These are phyloP conservation scores for Trialeurodes vaporariorum DNA, from an alignment of 1,140 invertebrate genomes.

Conservation along the genomic window DNA sequence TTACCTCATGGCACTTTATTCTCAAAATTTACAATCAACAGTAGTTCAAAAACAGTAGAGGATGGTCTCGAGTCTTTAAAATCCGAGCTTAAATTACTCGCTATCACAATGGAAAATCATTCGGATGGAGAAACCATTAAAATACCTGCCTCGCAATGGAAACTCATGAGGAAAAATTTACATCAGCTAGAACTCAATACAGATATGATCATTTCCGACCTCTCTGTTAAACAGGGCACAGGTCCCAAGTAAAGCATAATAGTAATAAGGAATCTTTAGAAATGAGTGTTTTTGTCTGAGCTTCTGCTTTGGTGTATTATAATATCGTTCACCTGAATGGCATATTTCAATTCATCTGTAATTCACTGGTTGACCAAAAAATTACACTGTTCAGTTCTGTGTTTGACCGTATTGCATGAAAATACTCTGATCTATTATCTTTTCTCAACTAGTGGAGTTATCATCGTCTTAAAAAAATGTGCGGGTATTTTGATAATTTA, in stretches of 20 bases:
- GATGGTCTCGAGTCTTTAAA: not conserved
- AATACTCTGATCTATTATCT: too few species aligned
- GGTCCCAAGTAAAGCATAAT: not conserved
- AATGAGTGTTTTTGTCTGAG: not conserved
- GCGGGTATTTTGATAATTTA: too few species aligned
- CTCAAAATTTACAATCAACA: not conserved
- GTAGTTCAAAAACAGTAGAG: not conserved
- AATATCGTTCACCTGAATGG: too few species aligned
- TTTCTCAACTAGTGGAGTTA: too few species aligned
- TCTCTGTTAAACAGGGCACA: not conserved
- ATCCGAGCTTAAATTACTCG: not conserved
- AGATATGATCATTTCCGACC: not conserved
- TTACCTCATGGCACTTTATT: not conserved
- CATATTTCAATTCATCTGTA: too few species aligned
- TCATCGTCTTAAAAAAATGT: too few species aligned
- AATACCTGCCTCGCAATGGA: not conserved
- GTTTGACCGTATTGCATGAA: too few species aligned
- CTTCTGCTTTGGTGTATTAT: not conserved
- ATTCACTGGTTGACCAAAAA: not conserved
- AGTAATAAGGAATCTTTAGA: not conserved
- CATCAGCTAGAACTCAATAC: not conserved
- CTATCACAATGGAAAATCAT: not conserved
- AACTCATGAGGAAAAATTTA: not conserved
- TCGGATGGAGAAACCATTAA: not conserved
- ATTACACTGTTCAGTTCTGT: not conserved